phyloP scores from a whole-genome alignment of 2,888 invertebrate genomes.

The Ormyrus thymus region DNA sequence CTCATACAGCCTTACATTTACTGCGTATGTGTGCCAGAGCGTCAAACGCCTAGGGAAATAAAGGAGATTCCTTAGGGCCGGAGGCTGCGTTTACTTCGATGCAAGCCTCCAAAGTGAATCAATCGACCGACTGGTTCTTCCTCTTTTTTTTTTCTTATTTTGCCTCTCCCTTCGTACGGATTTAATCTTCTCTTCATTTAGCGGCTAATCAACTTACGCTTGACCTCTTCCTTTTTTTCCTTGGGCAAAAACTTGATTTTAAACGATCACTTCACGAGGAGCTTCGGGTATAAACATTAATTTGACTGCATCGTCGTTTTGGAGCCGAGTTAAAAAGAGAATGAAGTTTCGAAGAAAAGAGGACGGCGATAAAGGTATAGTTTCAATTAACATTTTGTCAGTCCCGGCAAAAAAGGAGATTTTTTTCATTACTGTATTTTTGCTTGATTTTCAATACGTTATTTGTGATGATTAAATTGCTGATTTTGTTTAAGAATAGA shows the following conservation, averaged over 20 bases:
- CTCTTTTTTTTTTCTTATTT: constrained; percentile 7
- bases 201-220: constrained; percentile 44
- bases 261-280: constrained; percentile 1
- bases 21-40: constrained; percentile 16
- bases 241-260: constrained; percentile 21
- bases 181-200: constrained; percentile 49
- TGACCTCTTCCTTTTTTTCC: constrained; percentile 11
- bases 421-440: no score
- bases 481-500: no score
- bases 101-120: constrained; percentile 48
- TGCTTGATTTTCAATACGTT: no score
- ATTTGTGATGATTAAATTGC: no score
- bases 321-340: not conserved
- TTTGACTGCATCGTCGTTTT: not conserved
- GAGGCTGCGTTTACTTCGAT: constrained; percentile 2
- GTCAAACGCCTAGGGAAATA: constrained; percentile 57
- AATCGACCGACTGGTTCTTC: constrained; percentile 34
- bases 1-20: constrained; percentile 59
- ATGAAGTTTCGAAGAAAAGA: not conserved
- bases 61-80: constrained; percentile 57
- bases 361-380: not conserved
- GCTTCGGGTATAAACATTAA: not conserved
- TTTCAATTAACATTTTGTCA: no score
- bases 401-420: no score
- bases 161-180: constrained; percentile 12